Conservation (phyloP, 2,797 vertebrate genomes). For the Dermochelys coriacea region DNA sequence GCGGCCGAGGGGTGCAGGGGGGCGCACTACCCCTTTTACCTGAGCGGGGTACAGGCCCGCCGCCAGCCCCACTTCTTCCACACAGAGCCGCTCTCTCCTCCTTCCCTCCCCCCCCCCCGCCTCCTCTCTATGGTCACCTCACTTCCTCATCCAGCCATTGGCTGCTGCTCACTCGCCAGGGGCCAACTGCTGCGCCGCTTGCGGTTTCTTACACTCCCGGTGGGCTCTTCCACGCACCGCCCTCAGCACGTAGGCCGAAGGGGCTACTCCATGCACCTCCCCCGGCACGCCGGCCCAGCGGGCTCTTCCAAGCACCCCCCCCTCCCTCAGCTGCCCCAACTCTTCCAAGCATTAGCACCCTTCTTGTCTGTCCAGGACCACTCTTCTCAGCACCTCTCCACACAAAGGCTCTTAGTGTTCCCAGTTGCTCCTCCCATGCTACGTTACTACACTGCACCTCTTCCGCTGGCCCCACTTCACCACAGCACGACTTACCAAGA, state of each 20-base stretch:
- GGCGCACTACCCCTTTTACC: background rate
- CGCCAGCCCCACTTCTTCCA: background rate
- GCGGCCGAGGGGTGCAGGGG: no score
- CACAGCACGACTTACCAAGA: background rate
- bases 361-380: no score
- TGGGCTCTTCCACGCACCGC: background rate
- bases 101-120: background rate
- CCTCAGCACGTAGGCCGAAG: background rate
- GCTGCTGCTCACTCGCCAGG: background rate
- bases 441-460: no score
- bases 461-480: background rate
- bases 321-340: background rate
- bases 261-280: background rate
- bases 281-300: no score
- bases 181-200: rapidly evolving
- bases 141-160: slow-evolving; percentile 36
- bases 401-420: no score
- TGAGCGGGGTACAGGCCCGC: background rate
- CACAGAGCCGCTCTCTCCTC: background rate
- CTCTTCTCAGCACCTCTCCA: background rate
- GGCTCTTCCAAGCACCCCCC: background rate
- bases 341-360: background rate
- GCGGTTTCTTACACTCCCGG: no score
- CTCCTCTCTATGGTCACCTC: background rate
- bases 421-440: background rate